These are phyloP conservation scores for Andrena camellia DNA, from an alignment of 2,888 invertebrate genomes.

Conservation along the genomic window DNA sequence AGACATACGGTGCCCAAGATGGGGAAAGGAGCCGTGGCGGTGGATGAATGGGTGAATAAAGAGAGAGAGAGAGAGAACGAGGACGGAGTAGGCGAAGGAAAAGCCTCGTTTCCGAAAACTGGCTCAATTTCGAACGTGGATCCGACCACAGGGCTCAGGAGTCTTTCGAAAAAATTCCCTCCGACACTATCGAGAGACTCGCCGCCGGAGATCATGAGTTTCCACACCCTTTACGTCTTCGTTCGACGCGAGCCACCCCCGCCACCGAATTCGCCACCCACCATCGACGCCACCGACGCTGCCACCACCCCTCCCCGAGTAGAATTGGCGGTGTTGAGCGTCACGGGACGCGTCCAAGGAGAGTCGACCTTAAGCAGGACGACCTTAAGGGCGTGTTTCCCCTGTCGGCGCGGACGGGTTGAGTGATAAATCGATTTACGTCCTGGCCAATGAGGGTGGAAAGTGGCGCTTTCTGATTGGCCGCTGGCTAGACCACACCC, in stretches of 20 bases:
- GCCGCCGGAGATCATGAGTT: slow-evolving; percentile 64
- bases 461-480: slow-evolving; percentile 82
- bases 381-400: slow-evolving; percentile 78
- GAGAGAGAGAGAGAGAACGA: neutral
- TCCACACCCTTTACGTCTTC: slow-evolving; percentile 48
- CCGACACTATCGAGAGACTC: slow-evolving; percentile 55
- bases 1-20: slow-evolving; percentile 14
- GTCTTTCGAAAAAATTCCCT: slow-evolving; percentile 64
- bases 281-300: slow-evolving; percentile 69
- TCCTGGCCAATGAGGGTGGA: slow-evolving; percentile 81
- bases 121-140: slow-evolving; percentile 64
- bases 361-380: slow-evolving; percentile 75
- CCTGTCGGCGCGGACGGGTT: slow-evolving; percentile 72
- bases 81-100: slow-evolving; percentile 29
- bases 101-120: slow-evolving; percentile 63
- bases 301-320: slow-evolving; percentile 66
- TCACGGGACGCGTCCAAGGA: slow-evolving; percentile 65
- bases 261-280: slow-evolving; percentile 56
- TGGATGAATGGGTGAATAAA: slow-evolving; percentile 3
- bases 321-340: slow-evolving; percentile 81
- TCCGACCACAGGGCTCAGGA: slow-evolving; percentile 34
- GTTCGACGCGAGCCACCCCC: slow-evolving; percentile 34
- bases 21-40: slow-evolving; percentile 6
- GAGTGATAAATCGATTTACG: slow-evolving; percentile 84
- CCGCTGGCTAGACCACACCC: slow-evolving; percentile 81